These are phyloP conservation scores for Eledona agricola DNA, from an alignment of 2,888 invertebrate species.

Conservation along the genomic window DNA sequence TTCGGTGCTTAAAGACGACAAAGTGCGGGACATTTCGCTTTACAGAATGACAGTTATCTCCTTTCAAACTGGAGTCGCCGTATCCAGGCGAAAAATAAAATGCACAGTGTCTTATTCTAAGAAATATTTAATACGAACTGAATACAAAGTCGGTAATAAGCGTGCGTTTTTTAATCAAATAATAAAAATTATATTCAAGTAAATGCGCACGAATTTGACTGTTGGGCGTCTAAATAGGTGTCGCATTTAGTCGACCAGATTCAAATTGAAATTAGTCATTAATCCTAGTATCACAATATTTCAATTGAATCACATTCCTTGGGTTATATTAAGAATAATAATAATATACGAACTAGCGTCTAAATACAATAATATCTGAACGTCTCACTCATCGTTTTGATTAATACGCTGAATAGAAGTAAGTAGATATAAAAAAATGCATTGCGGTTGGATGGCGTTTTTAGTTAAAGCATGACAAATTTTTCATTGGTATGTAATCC, in stretches of 20 bases:
- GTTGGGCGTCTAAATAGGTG: conserved; percentile 13
- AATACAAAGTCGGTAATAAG: background rate
- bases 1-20: background rate
- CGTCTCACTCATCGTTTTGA: conserved; percentile 4
- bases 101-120: no score
- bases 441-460: conserved; percentile 12
- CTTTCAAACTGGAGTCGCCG: no score
- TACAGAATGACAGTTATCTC: background rate
- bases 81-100: no score
- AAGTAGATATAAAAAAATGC: conserved; percentile 1
- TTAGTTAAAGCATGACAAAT: conserved; percentile 53
- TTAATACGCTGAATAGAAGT: conserved; percentile 4
- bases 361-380: conserved; percentile 15
- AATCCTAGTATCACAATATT: conserved; percentile 42
- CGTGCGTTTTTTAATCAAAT: no score
- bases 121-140: no score
- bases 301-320: conserved; percentile 39
- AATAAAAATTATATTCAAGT: conserved; percentile 1
- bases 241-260: conserved; percentile 33
- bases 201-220: conserved; percentile 16
- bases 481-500: conserved; percentile 63
- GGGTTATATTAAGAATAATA: conserved; percentile 9
- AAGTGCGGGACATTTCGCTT: background rate
- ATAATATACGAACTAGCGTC: no score
- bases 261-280: conserved; percentile 40